Conservation (phyloP, 2,797 vertebrate species). For the Florisuga fusca region DNA sequence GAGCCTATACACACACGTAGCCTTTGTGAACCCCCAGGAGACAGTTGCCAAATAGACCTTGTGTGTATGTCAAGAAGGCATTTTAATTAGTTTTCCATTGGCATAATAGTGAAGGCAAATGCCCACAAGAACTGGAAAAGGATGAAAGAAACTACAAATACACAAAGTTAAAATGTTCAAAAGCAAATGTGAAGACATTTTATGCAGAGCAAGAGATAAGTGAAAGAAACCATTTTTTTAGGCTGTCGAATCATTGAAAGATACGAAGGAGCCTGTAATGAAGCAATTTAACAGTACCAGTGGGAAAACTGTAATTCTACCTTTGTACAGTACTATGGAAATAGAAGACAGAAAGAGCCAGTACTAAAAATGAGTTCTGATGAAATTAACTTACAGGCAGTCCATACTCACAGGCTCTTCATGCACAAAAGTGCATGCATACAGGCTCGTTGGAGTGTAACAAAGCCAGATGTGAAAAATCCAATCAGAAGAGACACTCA, state of each 20-base stretch:
- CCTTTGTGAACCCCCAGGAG: neutral
- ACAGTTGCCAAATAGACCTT: neutral
- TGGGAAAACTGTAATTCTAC: constrained; percentile 54
- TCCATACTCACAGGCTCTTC: neutral
- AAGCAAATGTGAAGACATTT: constrained; percentile 1
- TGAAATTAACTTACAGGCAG: neutral
- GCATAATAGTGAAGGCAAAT: neutral
- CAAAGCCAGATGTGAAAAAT: neutral
- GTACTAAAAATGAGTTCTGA: neutral
- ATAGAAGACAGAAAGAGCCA: constrained; percentile 3
- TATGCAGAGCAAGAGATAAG: neutral
- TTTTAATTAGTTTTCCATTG: neutral
- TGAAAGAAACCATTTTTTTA: neutral
- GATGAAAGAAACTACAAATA: constrained; percentile 42
- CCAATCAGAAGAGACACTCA: neutral
- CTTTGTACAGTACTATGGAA: constrained; percentile 21
- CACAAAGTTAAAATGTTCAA: constrained; percentile 2
- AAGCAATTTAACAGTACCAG: constrained; percentile 41
- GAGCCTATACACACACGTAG: neutral
- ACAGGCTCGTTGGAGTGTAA: neutral
- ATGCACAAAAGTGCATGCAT: neutral
- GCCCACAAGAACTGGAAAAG: neutral
- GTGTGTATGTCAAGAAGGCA: neutral
- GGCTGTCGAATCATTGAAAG: constrained; percentile 24
- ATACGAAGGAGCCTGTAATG: constrained; percentile 40